phyloP scores from a whole-genome alignment of 2,888 invertebrate genomes.

The Amiota mariae region DNA sequence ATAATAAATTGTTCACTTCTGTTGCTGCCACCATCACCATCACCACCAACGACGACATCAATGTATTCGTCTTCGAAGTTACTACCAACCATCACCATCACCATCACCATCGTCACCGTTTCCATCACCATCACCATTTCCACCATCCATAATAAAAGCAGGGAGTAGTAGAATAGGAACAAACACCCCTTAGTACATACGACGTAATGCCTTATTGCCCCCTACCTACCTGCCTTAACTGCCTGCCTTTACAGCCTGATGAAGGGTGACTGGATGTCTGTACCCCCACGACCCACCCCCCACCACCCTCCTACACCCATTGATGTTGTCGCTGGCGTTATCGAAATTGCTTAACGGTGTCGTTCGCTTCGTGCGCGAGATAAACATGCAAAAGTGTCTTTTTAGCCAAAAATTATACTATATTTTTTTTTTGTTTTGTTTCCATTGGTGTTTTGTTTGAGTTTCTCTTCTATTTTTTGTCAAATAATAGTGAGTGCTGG shows the following conservation, averaged over 20 bases:
- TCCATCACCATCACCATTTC: background rate
- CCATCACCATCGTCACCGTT: slow-evolving; percentile 33
- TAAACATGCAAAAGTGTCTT: slow-evolving; percentile 52
- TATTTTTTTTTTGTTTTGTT: too few species aligned
- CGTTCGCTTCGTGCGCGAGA: slow-evolving; percentile 37
- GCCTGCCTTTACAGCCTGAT: too few species aligned
- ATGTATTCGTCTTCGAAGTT: background rate
- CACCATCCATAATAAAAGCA: background rate
- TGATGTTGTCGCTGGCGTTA: slow-evolving; percentile 52
- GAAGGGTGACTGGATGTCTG: background rate
- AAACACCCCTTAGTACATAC: too few species aligned
- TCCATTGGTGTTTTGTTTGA: slow-evolving; percentile 1
- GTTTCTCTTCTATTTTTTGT: background rate
- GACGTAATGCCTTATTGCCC: background rate
- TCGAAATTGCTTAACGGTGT: slow-evolving; percentile 56
- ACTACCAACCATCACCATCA: background rate
- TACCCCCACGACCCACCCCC: too few species aligned
- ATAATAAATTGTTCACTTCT: too few species aligned
- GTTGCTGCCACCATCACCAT: slow-evolving; percentile 1
- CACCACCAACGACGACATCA: background rate
- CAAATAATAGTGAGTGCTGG: too few species aligned
- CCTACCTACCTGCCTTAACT: background rate
- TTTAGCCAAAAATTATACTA: slow-evolving; percentile 1
- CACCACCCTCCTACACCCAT: background rate
- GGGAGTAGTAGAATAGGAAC: too few species aligned